Percentiles rank a stretch among this genome's conserved stretches.
These are phyloP conservation scores for Napeogenes sylphis DNA, from an alignment of 2,888 invertebrate species.

Conservation along the genomic window DNA sequence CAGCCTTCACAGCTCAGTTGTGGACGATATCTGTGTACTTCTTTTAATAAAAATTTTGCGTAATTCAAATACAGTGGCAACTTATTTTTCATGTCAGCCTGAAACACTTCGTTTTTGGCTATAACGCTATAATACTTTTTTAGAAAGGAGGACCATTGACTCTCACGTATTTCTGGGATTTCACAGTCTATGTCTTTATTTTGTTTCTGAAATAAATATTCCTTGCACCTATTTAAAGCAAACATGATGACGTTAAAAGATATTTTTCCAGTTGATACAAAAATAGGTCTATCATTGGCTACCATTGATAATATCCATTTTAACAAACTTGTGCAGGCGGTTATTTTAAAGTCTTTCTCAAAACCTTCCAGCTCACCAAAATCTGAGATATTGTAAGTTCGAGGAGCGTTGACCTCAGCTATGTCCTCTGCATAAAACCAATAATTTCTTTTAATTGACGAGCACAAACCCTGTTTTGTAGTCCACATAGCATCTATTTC, in stretches of 20 bases:
- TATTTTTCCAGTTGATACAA: constrained; percentile 73
- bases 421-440: constrained; percentile 80
- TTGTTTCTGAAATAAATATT: constrained; percentile 76
- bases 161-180: constrained; percentile 54
- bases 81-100: constrained; percentile 52
- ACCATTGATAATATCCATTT: constrained; percentile 75
- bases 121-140: constrained; percentile 81
- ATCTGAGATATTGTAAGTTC: constrained; percentile 82
- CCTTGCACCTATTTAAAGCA: constrained; percentile 83
- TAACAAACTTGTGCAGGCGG: constrained; percentile 86
- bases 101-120: constrained; percentile 75
- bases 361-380: constrained; percentile 78
- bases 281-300: constrained; percentile 59
- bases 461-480: constrained; percentile 70
- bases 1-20: constrained; percentile 85
- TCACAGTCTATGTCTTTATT: constrained; percentile 81
- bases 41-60: constrained; percentile 77
- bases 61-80: constrained; percentile 57
- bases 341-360: constrained; percentile 85
- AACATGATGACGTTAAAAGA: constrained; percentile 80
- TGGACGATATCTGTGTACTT: constrained; percentile 78
- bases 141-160: constrained; percentile 83
- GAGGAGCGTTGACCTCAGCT: constrained; percentile 82
- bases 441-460: constrained; percentile 77
- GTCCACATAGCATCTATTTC: constrained; percentile 62